Evolutionary conservation across 2,888 invertebrate genomes (phyloP).

Genomic region (Ochropacha duplaris): DNA sequence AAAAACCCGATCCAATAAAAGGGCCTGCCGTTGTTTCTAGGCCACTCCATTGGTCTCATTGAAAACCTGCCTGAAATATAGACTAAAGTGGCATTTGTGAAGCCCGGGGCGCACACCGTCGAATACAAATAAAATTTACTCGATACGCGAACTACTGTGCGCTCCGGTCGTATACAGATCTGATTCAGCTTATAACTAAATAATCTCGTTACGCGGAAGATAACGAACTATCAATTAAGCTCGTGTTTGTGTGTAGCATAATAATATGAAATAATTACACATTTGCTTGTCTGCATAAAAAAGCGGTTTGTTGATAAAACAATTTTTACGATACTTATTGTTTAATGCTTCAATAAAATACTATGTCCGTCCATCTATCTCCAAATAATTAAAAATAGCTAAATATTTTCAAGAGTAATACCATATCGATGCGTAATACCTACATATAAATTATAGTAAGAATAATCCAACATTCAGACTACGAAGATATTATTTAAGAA

Average conservation of each 20-base stretch:
- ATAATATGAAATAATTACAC: conserved; percentile 38
- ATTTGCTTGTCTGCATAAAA: conserved; percentile 22
- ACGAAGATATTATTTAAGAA: background rate
- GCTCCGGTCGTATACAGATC: conserved; percentile 34
- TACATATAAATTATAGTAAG: too few species aligned
- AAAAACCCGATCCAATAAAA: background rate
- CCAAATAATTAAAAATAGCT: too few species aligned
- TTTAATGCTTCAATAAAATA: too few species aligned
- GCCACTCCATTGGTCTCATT: background rate
- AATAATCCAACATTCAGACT: background rate
- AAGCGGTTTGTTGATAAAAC: background rate
- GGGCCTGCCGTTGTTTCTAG: background rate
- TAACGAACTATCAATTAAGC: conserved; percentile 58
- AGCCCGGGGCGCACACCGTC: conserved; percentile 24
- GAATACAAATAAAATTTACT: conserved; percentile 56
- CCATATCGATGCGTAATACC: too few species aligned
- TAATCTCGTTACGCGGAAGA: conserved; percentile 43
- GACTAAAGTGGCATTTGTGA: conserved; percentile 8
- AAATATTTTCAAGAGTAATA: too few species aligned
- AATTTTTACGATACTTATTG: background rate
- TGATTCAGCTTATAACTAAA: conserved; percentile 50
- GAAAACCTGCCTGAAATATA: background rate
- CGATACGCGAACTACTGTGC: conserved; percentile 43
- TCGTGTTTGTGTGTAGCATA: conserved; percentile 38
- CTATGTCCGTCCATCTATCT: too few species aligned